A percentile compares a stretch with the other conserved stretches of the same genome.
phyloP scores from a whole-genome alignment of 2,888 invertebrate genomes.

The Plutella xylostella region DNA sequence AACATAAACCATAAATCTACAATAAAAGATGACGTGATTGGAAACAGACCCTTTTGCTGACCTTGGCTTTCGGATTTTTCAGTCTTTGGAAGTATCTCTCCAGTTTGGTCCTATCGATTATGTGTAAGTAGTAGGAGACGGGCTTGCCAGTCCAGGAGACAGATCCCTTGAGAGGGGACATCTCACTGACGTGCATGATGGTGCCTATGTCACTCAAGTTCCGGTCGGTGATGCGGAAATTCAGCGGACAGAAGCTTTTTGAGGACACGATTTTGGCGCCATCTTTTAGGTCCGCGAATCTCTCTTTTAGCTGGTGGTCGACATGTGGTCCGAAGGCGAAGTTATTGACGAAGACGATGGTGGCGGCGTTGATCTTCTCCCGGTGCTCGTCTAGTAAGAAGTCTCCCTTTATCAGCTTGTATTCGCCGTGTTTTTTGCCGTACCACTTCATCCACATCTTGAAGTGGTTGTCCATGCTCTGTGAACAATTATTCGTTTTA shows the following conservation, averaged over 20 bases:
- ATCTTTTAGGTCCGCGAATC: constrained; percentile 95
- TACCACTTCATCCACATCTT: constrained; percentile 98
- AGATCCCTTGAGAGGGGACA: constrained; percentile 94
- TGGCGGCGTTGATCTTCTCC: constrained; percentile 93
- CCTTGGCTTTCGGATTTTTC: constrained; percentile 88
- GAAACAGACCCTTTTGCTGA: constrained; percentile 70
- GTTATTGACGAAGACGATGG: constrained; percentile 99
- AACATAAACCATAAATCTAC: no score
- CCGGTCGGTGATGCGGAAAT: constrained; percentile 97
- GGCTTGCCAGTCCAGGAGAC: constrained; percentile 99
- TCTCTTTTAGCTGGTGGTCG: constrained; percentile 95
- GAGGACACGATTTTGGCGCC: constrained; percentile 98
- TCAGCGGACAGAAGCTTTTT: constrained; percentile 98
- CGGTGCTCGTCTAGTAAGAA: constrained; percentile 93
- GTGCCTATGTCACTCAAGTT: constrained; percentile 98
- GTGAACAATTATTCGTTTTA: no score
- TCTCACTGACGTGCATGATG: constrained; percentile 98
- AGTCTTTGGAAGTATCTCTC: constrained; percentile 96
- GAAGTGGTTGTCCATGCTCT: constrained; percentile 92
- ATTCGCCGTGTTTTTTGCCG: constrained; percentile 93
- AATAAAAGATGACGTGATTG: constrained; percentile 38
- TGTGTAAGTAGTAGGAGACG: constrained; percentile 98
- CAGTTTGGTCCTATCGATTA: constrained; percentile 96
- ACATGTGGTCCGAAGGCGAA: constrained; percentile 99
- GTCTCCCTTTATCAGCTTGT: constrained; percentile 93